phyloP scores from a whole-genome alignment of 2,113 vertebrate species.

The Aleadryas rufinucha region DNA sequence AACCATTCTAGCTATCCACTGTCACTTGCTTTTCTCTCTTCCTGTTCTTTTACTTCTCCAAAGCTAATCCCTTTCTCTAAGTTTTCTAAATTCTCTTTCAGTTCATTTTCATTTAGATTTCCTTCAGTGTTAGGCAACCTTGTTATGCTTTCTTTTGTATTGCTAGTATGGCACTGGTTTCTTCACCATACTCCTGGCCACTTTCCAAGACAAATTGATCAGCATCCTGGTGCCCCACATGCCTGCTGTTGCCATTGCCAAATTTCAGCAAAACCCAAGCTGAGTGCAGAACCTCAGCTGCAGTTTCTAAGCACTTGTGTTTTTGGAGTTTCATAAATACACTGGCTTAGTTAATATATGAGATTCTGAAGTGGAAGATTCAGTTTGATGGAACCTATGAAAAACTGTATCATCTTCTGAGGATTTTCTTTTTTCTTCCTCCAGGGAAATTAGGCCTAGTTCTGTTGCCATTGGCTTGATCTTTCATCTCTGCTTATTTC shows the following conservation, averaged over 20 bases:
- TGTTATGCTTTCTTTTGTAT: conserved; percentile 65
- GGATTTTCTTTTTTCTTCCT: conserved; percentile 59
- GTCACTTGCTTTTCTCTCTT: background rate
- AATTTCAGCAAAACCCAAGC: conserved; percentile 68
- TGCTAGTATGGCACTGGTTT: conserved; percentile 66
- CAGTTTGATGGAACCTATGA: conserved; percentile 81
- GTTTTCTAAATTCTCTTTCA: conserved; percentile 68
- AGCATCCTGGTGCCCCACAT: conserved; percentile 61
- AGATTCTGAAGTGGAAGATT: conserved; percentile 80
- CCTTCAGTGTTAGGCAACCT: conserved; percentile 66
- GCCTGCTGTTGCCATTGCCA: conserved; percentile 76
- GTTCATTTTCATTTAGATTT: conserved; percentile 76
- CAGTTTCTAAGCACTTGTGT: conserved; percentile 70
- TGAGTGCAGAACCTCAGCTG: conserved; percentile 72
- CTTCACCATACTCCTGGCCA: conserved; percentile 72
- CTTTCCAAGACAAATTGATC: conserved; percentile 71
- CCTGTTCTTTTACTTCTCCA: conserved; percentile 71
- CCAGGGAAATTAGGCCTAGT: background rate
- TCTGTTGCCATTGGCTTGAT: background rate
- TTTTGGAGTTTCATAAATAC: conserved; percentile 82
- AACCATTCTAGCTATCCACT: background rate
- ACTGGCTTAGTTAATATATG: conserved; percentile 82
- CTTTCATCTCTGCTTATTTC: background rate
- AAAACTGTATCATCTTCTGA: conserved; percentile 79
- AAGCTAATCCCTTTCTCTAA: conserved; percentile 63